Evolutionary conservation across 2,113 vertebrate genomes (phyloP).

Genomic region (Dolichallabes microphthalmus): DNA sequence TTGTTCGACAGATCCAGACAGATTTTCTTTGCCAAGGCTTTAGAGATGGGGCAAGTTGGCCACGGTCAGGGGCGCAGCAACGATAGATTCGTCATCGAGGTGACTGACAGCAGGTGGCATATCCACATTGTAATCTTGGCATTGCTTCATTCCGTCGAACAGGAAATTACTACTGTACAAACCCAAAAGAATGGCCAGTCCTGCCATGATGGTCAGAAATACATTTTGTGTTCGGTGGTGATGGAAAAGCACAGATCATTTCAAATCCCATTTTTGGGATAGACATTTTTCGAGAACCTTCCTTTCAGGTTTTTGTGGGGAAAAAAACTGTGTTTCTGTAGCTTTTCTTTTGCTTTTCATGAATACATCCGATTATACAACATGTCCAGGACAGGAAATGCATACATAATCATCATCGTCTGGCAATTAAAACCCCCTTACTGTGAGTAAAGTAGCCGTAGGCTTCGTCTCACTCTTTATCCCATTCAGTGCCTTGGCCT

Average conservation of each 20-base stretch:
- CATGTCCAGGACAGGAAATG: slow-evolving; percentile 1
- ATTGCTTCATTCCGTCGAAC: not conserved
- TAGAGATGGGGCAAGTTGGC: not conserved
- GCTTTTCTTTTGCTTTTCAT: not conserved
- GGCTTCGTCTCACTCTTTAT: slow-evolving; percentile 41
- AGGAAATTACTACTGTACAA: slow-evolving; percentile 19
- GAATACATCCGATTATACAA: slow-evolving; percentile 16
- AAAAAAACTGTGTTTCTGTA: not conserved
- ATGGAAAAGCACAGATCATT: slow-evolving; percentile 5
- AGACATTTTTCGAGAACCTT: not conserved
- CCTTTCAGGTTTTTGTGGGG: not conserved
- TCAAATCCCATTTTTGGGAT: not conserved
- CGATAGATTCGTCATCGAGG: slow-evolving; percentile 6
- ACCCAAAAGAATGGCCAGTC: not conserved
- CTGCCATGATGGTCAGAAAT: slow-evolving; percentile 12
- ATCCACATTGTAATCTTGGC: slow-evolving; percentile 9
- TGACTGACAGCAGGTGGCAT: slow-evolving; percentile 26
- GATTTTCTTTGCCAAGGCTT: not conserved
- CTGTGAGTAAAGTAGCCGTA: slow-evolving; percentile 19
- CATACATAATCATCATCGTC: slow-evolving; percentile 30
- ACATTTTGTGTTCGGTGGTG: not conserved
- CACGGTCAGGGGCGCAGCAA: slow-evolving; percentile 5
- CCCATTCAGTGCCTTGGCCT: slow-evolving; percentile 27
- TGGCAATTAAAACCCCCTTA: slow-evolving; percentile 30
- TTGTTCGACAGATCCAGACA: not conserved